Evolutionary conservation across 1,140 invertebrate genomes (phyloP).

Genomic region (Pogonognathellus flavescens): DNA sequence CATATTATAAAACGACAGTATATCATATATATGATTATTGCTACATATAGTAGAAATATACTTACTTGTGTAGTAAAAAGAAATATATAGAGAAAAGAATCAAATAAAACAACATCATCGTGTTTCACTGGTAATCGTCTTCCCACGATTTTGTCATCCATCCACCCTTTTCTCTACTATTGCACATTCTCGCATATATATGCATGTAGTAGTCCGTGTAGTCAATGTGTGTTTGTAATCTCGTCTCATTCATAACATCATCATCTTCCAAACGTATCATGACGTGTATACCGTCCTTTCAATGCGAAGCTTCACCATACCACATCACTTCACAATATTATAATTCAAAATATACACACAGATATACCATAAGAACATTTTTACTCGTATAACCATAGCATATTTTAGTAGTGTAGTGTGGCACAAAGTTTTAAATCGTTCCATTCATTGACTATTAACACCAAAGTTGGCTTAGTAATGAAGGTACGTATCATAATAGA

Average conservation of each 20-base stretch:
- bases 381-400: too few relatives aligned
- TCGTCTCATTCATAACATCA: slow-evolving; percentile 20
- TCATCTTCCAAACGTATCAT: not conserved
- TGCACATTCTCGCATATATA: slow-evolving; percentile 27
- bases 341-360: too few relatives aligned
- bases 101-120: slow-evolving; percentile 59
- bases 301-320: not conserved
- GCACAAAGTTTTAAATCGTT: not conserved
- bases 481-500: not conserved
- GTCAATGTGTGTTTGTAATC: not conserved
- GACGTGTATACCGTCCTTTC: not conserved
- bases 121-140: slow-evolving; percentile 57
- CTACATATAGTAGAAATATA: slow-evolving; percentile 11
- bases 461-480: not conserved
- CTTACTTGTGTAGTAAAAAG: slow-evolving; percentile 12
- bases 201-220: not conserved
- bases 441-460: not conserved
- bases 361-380: too few relatives aligned
- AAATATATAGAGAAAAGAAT: slow-evolving; percentile 51
- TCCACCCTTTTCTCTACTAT: slow-evolving; percentile 34
- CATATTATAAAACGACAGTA: slow-evolving; percentile 14
- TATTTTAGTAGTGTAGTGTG: too few relatives aligned
- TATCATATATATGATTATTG: not conserved
- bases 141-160: slow-evolving; percentile 57
- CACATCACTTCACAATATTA: not conserved